Evolutionary conservation across 1,140 invertebrate genomes (phyloP).

Genomic region (Kradibia gibbosae): DNA sequence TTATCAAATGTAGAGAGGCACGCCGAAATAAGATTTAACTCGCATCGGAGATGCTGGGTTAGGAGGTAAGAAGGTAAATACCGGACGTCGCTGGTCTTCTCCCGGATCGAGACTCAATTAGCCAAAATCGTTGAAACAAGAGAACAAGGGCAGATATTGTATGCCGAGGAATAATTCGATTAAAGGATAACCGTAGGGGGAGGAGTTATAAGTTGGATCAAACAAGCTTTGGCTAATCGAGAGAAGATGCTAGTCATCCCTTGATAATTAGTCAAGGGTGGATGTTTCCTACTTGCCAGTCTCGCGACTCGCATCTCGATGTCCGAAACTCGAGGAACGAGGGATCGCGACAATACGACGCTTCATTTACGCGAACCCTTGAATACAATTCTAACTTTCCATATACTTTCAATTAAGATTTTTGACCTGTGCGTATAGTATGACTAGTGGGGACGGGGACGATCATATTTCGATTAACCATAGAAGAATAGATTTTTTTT

Average conservation of each 20-base stretch:
- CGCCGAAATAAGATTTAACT: constrained; percentile 52
- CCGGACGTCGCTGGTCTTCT: neutral
- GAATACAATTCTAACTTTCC: neutral
- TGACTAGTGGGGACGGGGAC: no score
- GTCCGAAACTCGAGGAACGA: neutral
- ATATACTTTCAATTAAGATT: neutral
- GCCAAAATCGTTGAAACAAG: constrained; percentile 65
- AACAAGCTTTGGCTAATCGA: constrained; percentile 63
- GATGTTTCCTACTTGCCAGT: constrained; percentile 36
- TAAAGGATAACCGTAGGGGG: constrained; percentile 45
- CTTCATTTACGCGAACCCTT: neutral
- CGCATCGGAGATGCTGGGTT: constrained; percentile 38
- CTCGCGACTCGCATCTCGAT: neutral
- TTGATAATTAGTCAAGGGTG: constrained; percentile 71
- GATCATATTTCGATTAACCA: neutral
- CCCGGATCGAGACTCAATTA: constrained; percentile 64
- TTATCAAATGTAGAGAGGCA: neutral
- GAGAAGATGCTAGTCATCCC: constrained; percentile 71
- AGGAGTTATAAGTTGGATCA: constrained; percentile 16
- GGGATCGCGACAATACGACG: neutral
- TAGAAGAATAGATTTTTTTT: constrained; percentile 4
- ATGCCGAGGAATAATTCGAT: constrained; percentile 61
- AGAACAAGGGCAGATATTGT: constrained; percentile 68
- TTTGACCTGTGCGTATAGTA: neutral
- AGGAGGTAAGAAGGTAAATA: constrained; percentile 64